Conservation (phyloP, 1,140 invertebrate species). For the Nasonia giraulti region DNA sequence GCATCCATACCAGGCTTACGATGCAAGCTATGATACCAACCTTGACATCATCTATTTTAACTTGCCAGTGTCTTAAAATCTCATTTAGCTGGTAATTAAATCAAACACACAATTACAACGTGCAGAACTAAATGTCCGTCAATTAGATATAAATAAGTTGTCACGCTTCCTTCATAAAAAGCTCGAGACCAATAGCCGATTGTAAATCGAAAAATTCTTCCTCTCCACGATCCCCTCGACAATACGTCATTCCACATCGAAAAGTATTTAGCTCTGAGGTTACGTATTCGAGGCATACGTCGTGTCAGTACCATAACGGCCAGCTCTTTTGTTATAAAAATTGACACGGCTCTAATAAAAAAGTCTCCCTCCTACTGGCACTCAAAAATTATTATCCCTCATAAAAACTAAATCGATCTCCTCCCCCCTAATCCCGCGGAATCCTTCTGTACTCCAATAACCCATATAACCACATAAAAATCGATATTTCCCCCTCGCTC, state of each 20-base stretch:
- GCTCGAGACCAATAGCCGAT: too few species aligned
- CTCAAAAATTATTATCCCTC: not conserved
- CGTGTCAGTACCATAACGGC: not conserved
- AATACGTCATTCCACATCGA: not conserved
- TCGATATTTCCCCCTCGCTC: not conserved
- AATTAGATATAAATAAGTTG: not conserved
- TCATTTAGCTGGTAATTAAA: not conserved
- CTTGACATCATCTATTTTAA: constrained; percentile 25
- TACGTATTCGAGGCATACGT: not conserved
- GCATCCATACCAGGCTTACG: constrained; percentile 4
- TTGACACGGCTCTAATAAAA: too few species aligned
- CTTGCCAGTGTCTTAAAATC: not conserved
- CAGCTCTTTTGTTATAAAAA: not conserved
- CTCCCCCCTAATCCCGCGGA: not conserved
- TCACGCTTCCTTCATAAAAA: too few species aligned
- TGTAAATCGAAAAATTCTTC: too few species aligned
- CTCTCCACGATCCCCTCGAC: too few species aligned
- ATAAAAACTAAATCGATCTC: not conserved
- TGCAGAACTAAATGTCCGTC: not conserved
- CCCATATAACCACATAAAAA: not conserved
- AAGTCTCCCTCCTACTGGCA: not conserved
- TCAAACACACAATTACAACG: not conserved
- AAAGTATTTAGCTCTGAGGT: not conserved
- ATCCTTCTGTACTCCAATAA: not conserved
- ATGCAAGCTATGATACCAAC: constrained; percentile 26